phyloP scores from a whole-genome alignment of 2,888 invertebrate genomes.

The Micropterix aruncella region DNA sequence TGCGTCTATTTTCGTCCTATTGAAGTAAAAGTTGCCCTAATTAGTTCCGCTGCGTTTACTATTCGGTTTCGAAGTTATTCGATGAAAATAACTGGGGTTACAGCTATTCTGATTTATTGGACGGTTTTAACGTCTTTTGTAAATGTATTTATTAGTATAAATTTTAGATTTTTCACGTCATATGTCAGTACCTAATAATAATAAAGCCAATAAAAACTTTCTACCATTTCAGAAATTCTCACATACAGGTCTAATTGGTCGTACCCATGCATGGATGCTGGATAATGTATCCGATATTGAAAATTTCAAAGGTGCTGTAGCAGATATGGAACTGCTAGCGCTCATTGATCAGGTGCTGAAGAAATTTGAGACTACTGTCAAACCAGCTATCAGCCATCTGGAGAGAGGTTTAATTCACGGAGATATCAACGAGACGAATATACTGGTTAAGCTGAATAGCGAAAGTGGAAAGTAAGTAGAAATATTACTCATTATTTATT shows the following conservation, averaged over 20 bases:
- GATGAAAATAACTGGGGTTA: too few relatives aligned
- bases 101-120: too few relatives aligned
- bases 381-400: conserved; percentile 40
- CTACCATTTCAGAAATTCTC: conserved; percentile 51
- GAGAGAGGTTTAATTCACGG: conserved; percentile 71
- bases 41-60: too few relatives aligned
- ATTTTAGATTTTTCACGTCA: too few relatives aligned
- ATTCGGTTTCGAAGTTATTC: too few relatives aligned
- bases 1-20: too few relatives aligned
- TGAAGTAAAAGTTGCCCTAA: too few relatives aligned
- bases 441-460: conserved; percentile 38
- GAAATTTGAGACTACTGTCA: conserved; percentile 50
- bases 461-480: conserved; percentile 13
- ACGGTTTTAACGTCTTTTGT: too few relatives aligned
- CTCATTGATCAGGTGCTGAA: conserved; percentile 42
- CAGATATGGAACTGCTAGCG: conserved; percentile 33
- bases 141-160: too few relatives aligned
- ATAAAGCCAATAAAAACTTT: too few relatives aligned
- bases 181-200: too few relatives aligned
- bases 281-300: conserved; percentile 50
- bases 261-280: conserved; percentile 66
- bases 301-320: conserved; percentile 55
- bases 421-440: conserved; percentile 84
- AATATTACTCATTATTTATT: too few relatives aligned
- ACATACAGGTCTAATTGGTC: conserved; percentile 51